Evolutionary conservation across 1,140 invertebrate species (phyloP).

Genomic region (Pomacea maculata): DNA sequence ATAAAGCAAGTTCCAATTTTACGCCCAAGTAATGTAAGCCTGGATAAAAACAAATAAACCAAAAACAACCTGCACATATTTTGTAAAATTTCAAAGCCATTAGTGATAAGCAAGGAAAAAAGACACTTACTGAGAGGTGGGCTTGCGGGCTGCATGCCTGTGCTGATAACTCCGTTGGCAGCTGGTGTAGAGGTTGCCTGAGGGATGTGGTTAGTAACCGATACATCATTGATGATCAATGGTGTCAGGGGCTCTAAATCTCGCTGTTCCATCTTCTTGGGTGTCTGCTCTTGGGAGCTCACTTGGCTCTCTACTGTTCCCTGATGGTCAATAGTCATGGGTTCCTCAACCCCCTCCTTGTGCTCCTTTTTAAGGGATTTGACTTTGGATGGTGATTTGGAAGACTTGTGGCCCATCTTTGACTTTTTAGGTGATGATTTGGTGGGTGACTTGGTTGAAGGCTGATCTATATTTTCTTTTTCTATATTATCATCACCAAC

Average conservation of each 20-base stretch:
- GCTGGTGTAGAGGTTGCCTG: conserved; percentile 50
- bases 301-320: conserved; percentile 10
- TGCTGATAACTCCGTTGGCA: conserved; percentile 44
- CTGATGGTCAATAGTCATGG: conserved; percentile 3
- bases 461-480: conserved; percentile 27
- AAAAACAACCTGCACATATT: not conserved
- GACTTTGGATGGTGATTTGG: conserved; percentile 21
- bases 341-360: conserved; percentile 16
- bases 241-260: conserved; percentile 43
- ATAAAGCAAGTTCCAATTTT: no score
- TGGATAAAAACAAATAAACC: not conserved
- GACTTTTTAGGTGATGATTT: conserved; percentile 15
- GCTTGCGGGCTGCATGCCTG: conserved; percentile 29
- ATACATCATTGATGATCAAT: conserved; percentile 29
- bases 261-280: conserved; percentile 30
- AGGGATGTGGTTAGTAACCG: conserved; percentile 35
- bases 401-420: conserved; percentile 14
- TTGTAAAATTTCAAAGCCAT: not conserved
- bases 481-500: conserved; percentile 17
- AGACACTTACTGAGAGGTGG: conserved; percentile 37
- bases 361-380: conserved; percentile 1
- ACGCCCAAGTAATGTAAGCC: no score
- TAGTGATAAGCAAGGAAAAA: not conserved
- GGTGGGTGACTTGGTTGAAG: conserved; percentile 4
- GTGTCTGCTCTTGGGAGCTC: conserved; percentile 17